Evolutionary conservation across 2,113 vertebrate species (phyloP), one percentile per base, ranked within the genome.

Genomic region (Psilopsiagon aymara): DNA sequence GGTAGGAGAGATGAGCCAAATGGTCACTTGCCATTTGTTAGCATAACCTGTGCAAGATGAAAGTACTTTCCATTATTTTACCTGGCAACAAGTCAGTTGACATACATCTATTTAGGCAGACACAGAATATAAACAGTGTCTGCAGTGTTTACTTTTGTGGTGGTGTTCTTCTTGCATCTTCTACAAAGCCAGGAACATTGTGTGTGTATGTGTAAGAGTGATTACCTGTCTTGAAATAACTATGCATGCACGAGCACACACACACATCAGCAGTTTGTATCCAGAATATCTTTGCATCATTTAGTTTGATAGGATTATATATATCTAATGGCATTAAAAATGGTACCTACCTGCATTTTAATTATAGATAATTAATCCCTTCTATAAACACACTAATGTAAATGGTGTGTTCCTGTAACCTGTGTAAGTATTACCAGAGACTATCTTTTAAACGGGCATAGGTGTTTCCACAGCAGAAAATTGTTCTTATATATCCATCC

Each of bases 1-100:
- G 99, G 99, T 99, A 96, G 15, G 66, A 9, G 14, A 55, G 29
- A 8, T 2, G 7, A 27, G 67, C 37, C 49, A 24, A 17, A 29
- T 1, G 0, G 5, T 4, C 11, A 0, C 15, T 59, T 8, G 24
- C 33, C 37, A 7, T 7, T 7, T 0, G 7, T 4, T 27, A 15
- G n/a, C 60, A 3, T 3, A 63, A 15, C 44, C 9, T 33, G 2
- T 0, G 0, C 14, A 4, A 31, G 31, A 44, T 66, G 10, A n/a
- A 60, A 15, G 4, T 33, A 3, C 57, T 70, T 64, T 43, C 6
- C 24, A 12, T 43, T 51, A 1, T n/a, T 51, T 75, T 11, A 18
- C 10, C 2, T 41, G 29, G 21, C 2, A 6, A 9, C 33, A 28
- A 20, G 7, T 46, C 80, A 80, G 13, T 31, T 71, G 79, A 15